Base-by-base conservation (phyloP, 2,888 invertebrate genomes). In the Macrostomum cliftonense region DNA sequence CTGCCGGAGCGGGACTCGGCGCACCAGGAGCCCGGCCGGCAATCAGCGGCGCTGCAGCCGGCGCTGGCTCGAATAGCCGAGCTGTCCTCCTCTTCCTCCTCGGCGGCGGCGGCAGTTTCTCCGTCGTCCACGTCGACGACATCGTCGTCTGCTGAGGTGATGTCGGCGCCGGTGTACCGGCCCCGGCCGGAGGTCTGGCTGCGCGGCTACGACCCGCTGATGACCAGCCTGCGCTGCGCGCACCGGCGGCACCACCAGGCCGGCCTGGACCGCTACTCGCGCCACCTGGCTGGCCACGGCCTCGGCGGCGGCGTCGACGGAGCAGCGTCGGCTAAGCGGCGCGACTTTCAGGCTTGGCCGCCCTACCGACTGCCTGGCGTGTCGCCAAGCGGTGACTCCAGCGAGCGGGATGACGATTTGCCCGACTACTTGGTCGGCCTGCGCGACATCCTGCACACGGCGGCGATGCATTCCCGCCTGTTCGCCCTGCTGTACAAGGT, bases 171-270 rank as follows among this genome's bases (percentile, higher is more conserved):
- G 28, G 28, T 28, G 28, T 44, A 2, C 14, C 17, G 17, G 37
- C 42, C 46, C 1, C 46, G 46, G 55, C 76, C 81, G 11, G 74
- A 76, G 14, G 82, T 88, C n/a, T 93, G 93, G 93, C 82, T 86
- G 66, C 77, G 79, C 55, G 78, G 86, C 62, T 93, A 86, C 70
- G 89, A 93, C 73, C 93, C 93, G 1, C 76, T 95, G 50, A 88
- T 91, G 70, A 86, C 89, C 21, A 72, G 88, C 50, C 72, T 91
- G 1, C 76, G 93, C 56, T 86, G 88, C 20, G 85, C 91, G 7
- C 88, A 91, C 70, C 73, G 87, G 45, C 76, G 84, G 54, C 89
- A 95, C 68, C 89, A 87, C 70, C 91, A 93, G 56, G 57, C 62
- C 4, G 59, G 89, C 13, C 80, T 91, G 79, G 91, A 95, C 71